Conservation (phyloP, 2,888 invertebrate species). For the Diloba caeruleocephala region DNA sequence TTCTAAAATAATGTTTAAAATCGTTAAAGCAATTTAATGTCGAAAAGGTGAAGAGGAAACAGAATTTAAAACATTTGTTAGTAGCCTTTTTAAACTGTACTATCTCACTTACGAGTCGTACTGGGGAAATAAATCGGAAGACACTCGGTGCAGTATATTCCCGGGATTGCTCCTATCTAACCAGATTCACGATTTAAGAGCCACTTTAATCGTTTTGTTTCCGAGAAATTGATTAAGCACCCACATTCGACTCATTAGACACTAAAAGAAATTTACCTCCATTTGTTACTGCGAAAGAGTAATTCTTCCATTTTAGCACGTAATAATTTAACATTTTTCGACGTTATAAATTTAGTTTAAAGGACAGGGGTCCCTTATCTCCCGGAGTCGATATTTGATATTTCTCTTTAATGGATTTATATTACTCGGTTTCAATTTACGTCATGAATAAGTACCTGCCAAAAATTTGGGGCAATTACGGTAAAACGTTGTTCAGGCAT, state of each 20-base stretch:
- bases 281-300: conserved; percentile 54
- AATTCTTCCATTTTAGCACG: conserved; percentile 54
- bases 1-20: conserved; percentile 27
- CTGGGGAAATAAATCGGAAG: conserved; percentile 75
- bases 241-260: conserved; percentile 63
- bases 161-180: conserved; percentile 80
- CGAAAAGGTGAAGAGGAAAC: conserved; percentile 40
- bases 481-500: conserved; percentile 42
- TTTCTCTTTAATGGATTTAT: conserved; percentile 77
- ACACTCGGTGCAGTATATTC: conserved; percentile 73
- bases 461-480: conserved; percentile 53
- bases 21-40: conserved; percentile 22
- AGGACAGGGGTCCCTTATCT: conserved; percentile 66
- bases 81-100: conserved; percentile 62
- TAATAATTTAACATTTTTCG: conserved; percentile 61
- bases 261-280: conserved; percentile 53
- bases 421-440: conserved; percentile 76
- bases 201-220: conserved; percentile 78
- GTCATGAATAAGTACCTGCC: conserved; percentile 65
- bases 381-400: conserved; percentile 70
- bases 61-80: conserved; percentile 62
- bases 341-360: conserved; percentile 69
- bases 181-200: conserved; percentile 80
- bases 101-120: conserved; percentile 62
- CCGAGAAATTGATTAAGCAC: conserved; percentile 74